These are phyloP conservation scores for Pediacus dermestoides DNA, from an alignment of 2,888 invertebrate genomes.

Conservation along the genomic window DNA sequence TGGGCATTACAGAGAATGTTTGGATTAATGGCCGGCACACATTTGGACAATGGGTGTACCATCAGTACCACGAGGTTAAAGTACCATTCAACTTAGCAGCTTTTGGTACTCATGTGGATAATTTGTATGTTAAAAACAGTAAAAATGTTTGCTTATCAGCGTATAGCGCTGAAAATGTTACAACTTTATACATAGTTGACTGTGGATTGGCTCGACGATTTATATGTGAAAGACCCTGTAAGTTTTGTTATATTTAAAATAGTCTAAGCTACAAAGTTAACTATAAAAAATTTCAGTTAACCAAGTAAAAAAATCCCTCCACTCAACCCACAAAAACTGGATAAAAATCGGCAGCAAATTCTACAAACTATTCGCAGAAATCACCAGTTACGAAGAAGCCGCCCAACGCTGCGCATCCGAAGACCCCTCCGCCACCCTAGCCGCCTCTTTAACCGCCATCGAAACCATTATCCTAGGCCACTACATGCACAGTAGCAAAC, in stretches of 20 bases:
- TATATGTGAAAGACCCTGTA: conserved; percentile 1
- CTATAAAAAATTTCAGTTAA: too few relatives aligned
- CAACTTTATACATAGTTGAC: too few relatives aligned
- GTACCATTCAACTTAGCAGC: too few relatives aligned
- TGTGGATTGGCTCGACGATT: background rate
- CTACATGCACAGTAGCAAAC: background rate
- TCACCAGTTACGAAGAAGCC: background rate
- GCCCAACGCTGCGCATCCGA: background rate
- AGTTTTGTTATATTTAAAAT: too few relatives aligned
- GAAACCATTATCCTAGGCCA: background rate
- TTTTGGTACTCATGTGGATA: too few relatives aligned
- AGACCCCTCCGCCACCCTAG: background rate
- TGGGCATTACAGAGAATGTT: background rate
- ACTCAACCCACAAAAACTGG: background rate
- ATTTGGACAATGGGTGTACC: too few relatives aligned
- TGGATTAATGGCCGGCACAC: background rate
- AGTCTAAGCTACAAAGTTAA: too few relatives aligned
- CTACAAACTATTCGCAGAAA: background rate
- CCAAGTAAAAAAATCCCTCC: too few relatives aligned
- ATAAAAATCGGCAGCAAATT: background rate
- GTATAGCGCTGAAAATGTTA: too few relatives aligned
- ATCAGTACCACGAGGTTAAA: too few relatives aligned
- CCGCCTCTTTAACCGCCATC: background rate
- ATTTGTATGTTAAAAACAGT: too few relatives aligned
- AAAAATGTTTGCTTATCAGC: too few relatives aligned